These are phyloP conservation scores for Drosophila grimshawi DNA, from an alignment of 1,140 invertebrate species.

Conservation along the genomic window DNA sequence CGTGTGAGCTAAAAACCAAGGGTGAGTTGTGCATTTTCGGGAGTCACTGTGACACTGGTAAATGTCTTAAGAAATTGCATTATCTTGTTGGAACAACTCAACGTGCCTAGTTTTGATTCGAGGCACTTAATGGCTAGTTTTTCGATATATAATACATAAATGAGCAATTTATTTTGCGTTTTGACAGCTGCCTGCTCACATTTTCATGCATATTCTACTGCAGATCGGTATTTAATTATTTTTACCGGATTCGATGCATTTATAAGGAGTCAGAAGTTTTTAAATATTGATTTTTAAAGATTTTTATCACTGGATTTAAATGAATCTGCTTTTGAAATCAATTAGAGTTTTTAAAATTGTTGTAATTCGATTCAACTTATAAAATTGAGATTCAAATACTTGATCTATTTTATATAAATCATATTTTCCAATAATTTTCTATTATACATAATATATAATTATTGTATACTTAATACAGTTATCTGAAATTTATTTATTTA, in stretches of 20 bases:
- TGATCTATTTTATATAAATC: no score
- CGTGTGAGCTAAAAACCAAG: neutral
- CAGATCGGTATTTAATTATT: slow-evolving; percentile 23
- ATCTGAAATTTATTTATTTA: neutral
- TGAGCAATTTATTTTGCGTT: slow-evolving; percentile 67
- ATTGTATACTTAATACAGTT: no score
- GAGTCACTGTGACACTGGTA: neutral
- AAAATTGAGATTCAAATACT: no score
- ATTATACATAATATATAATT: no score
- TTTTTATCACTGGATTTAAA: no score
- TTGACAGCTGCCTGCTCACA: slow-evolving; percentile 38
- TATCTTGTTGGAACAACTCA: slow-evolving; percentile 57
- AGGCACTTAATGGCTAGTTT: slow-evolving; percentile 2
- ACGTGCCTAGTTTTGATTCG: neutral
- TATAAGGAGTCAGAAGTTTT: no score
- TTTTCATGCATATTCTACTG: slow-evolving; percentile 43
- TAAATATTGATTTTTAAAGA: no score
- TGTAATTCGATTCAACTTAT: no score
- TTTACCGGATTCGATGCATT: neutral
- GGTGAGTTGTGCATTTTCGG: slow-evolving; percentile 1
- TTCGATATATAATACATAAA: slow-evolving; percentile 60
- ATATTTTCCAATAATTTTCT: no score
- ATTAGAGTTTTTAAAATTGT: no score
- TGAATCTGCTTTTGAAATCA: no score
- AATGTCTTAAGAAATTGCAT: slow-evolving; percentile 79